These are phyloP conservation scores for Echinops telfairi DNA, from an alignment of 2,113 vertebrate species.

Conservation along the genomic window DNA sequence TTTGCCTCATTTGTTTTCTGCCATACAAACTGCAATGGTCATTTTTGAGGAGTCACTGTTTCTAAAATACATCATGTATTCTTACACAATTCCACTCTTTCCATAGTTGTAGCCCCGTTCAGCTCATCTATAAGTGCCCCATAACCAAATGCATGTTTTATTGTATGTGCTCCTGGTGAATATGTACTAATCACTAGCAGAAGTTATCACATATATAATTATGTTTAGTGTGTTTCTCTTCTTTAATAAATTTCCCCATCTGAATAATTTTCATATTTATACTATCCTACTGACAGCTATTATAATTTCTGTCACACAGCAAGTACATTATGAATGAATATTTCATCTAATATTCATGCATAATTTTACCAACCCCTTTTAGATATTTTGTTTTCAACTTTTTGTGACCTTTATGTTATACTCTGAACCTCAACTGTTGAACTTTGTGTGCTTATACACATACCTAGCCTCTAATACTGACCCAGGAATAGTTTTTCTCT, in stretches of 20 bases:
- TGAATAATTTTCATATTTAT: background rate
- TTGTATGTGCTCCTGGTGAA: background rate
- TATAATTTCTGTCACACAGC: background rate
- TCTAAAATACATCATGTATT: background rate
- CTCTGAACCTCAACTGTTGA: background rate
- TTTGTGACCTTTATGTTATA: background rate
- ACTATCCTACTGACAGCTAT: background rate
- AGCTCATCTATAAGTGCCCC: background rate
- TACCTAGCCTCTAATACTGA: background rate
- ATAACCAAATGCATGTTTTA: background rate
- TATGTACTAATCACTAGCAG: background rate
- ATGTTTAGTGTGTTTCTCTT: background rate
- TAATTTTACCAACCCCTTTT: slow-evolving; percentile 11
- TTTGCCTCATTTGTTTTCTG: slow-evolving; percentile 21
- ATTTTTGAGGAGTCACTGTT: background rate
- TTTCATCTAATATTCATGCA: background rate
- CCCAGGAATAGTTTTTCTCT: background rate
- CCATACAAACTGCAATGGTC: background rate
- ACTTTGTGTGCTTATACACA: background rate
- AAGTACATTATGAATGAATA: background rate
- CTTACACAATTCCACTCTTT: background rate
- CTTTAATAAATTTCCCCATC: background rate
- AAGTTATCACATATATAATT: background rate
- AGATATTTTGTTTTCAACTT: background rate
- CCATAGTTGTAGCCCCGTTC: background rate